Evolutionary conservation across 2,888 invertebrate species (phyloP), one percentile per base, ranked within the genome.

Genomic region (Ectemnius continuus): DNA sequence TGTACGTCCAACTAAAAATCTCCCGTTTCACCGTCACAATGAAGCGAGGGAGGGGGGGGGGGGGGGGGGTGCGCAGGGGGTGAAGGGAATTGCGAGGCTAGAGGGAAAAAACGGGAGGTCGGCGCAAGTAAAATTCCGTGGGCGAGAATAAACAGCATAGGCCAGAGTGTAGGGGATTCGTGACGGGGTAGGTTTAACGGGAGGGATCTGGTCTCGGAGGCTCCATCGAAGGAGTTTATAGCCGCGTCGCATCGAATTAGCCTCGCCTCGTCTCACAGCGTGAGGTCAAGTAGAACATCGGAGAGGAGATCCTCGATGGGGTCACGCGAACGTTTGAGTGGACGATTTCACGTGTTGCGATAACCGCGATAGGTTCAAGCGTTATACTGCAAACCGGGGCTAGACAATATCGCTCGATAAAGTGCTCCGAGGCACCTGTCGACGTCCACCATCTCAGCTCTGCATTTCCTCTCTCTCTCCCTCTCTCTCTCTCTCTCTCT

Each of bases 281-380:
- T 71, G 72, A 65, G 73, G 73, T 73, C 69, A 68, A 76, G 69
- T 70, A 68, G 57, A 68, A 61, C 68, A 23, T 63, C 48, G 73
- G 67, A 75, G 36, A 36, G 77, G 60, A 75, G 71, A 59, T 46
- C 73, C 65, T 76, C 67, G 72, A 70, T 67, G 72, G 66, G 68
- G 69, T 73, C 75, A 75, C 69, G 74, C 63, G 73, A 80, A 66
- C 61, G 76, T 76, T 69, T 68, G 76, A 82, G 76, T 75, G 57
- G 70, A 61, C 68, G 80, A 75, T 80, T 81, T 81, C 62, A 58
- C 75, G 76, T 66, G 74, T 73, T 75, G 73, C 75, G 76, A 82
- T 82, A 76, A 78, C 65, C 78, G 64, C 76, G 76, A 76, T 67
- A 62, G 67, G 66, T 67, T 46, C 36, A 23, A 20, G 13, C 52